phyloP scores from a whole-genome alignment of 2,888 invertebrate species.

The Lamellibrachia columna region DNA sequence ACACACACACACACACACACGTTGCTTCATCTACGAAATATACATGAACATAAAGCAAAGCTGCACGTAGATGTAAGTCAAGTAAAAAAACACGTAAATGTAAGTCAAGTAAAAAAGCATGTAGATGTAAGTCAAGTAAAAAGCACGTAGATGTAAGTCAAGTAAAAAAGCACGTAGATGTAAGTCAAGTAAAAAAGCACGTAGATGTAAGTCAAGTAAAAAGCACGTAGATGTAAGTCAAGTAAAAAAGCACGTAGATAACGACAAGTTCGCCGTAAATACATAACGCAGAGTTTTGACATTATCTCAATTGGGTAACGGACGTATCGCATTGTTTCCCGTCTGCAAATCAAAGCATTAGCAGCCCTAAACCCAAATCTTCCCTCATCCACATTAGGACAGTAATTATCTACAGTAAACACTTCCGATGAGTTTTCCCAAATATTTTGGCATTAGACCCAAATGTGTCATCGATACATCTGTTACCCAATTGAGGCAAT shows the following conservation, averaged over 20 bases:
- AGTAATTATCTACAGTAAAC: not conserved
- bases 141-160: no score
- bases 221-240: no score
- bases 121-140: no score
- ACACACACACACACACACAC: no score
- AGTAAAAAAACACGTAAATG: no score
- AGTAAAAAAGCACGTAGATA: not conserved
- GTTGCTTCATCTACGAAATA: no score
- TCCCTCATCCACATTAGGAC: not conserved
- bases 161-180: no score
- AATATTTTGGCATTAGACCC: not conserved
- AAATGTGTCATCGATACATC: not conserved
- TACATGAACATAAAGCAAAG: no score
- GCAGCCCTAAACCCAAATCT: not conserved
- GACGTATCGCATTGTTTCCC: not conserved
- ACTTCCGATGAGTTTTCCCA: not conserved
- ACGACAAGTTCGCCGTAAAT: not conserved
- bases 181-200: no score
- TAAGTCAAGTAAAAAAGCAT: no score
- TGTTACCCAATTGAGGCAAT: not conserved
- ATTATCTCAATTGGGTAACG: not conserved
- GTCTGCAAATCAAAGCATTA: not conserved
- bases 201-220: no score
- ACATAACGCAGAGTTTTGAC: not conserved
- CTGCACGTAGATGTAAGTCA: no score